Evolutionary conservation across 2,113 vertebrate genomes (phyloP), one percentile per base, ranked within the genome.

Genomic region (Symphodus melops): DNA sequence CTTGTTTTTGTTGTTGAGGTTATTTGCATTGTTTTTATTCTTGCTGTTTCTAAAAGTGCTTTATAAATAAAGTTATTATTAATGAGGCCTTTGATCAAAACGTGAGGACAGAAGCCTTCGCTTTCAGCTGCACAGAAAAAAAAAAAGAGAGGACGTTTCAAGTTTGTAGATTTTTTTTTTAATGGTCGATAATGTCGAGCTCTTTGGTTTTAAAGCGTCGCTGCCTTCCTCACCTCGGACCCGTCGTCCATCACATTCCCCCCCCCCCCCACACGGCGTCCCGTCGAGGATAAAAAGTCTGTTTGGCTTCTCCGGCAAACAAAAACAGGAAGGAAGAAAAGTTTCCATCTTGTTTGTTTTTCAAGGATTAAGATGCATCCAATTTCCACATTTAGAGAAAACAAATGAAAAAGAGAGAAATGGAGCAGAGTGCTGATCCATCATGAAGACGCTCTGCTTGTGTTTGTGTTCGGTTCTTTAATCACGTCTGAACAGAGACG

Each of bases 231-330:
- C 25, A 25, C 25, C 25, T 25, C 25, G 4, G 46, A 70, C 74
- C 46, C 72, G 79, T 52, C 62, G 0, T 20, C 58, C 19, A 58
- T 86, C 46, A 59, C 6, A 33, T 57, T 59, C 25, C 61, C 39
- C 48, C 33, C 3, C 55, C 25, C 61, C 39, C 48, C 33, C 3
- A 9, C 54, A 41, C 20, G 12, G 68, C 41, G 55, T 66, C 10
- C 39, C 46, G 54, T 28, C 1, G 1, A 23, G 28, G 16, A 19
- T 39, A 20, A n/a, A 46, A 37, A 1, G 14, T 46, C 48, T 44
- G 14, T 51, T 17, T 60, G 58, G 42, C 17, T 12, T 7, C 51
- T 53, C 20, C 55, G 19, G 53, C 14, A 17, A 54, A 62, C 28
- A 63, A 41, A 25, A 13, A 69, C 19, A 61, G 8, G 20, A 14